phyloP scores from a whole-genome alignment of 2,113 vertebrate species.

The Rostratula benghalensis region DNA sequence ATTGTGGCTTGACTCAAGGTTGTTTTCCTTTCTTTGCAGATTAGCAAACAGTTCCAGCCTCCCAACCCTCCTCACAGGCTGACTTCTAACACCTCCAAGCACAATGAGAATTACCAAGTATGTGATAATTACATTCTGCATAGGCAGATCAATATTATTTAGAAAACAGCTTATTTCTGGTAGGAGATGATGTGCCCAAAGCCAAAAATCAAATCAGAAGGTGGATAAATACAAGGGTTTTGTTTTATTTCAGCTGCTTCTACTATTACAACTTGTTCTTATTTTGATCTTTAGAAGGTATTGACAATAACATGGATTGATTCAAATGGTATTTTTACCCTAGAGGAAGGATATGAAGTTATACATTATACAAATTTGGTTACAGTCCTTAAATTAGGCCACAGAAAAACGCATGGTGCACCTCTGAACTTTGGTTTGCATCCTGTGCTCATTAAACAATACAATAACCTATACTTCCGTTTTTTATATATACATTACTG shows the following conservation, averaged over 20 bases:
- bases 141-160: background rate
- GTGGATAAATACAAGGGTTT: background rate
- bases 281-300: conserved; percentile 16
- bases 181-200: background rate
- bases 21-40: background rate
- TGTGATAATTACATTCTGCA: conserved; percentile 13
- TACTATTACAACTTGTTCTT: background rate
- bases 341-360: conserved; percentile 53
- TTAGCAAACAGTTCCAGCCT: background rate
- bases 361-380: conserved; percentile 36
- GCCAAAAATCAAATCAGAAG: background rate
- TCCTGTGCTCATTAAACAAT: conserved; percentile 12
- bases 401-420: conserved; percentile 16
- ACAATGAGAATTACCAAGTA: background rate
- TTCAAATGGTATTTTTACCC: conserved; percentile 56
- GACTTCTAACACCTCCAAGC: background rate
- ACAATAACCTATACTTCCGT: conserved; percentile 53
- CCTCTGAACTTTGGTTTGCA: conserved; percentile 37
- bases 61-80: background rate
- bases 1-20: background rate
- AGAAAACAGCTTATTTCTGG: conserved; percentile 4
- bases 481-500: background rate
- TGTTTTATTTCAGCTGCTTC: background rate
- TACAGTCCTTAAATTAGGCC: background rate
- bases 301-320: conserved; percentile 40